Conservation (phyloP, 2,888 invertebrate genomes). For the Dastarcus helophoroides region DNA sequence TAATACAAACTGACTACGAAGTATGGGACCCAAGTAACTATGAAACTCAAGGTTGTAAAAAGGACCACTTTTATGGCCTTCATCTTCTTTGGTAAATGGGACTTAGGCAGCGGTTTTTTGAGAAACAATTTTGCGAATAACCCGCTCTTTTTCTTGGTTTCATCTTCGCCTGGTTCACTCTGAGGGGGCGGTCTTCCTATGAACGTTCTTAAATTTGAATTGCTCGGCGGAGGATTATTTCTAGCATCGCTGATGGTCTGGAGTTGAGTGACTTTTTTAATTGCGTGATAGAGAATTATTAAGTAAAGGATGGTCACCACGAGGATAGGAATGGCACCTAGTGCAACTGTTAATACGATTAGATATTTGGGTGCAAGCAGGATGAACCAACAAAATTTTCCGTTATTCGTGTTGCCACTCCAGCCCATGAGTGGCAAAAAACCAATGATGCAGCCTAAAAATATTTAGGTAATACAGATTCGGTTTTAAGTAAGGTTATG, state of each 20-base stretch:
- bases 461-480: slow-evolving; percentile 3
- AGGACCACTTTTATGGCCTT: slow-evolving; percentile 51
- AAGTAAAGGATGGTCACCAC: slow-evolving; percentile 42
- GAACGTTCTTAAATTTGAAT: slow-evolving; percentile 16
- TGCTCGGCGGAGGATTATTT: not conserved
- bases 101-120: slow-evolving; percentile 15
- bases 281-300: slow-evolving; percentile 46
- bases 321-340: slow-evolving; percentile 44
- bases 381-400: slow-evolving; percentile 47
- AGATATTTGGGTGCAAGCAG: slow-evolving; percentile 43
- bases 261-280: slow-evolving; percentile 32
- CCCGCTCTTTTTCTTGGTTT: slow-evolving; percentile 14
- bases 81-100: slow-evolving; percentile 41
- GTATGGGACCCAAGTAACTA: slow-evolving; percentile 52
- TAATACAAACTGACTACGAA: slow-evolving; percentile 46
- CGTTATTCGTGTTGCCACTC: slow-evolving; percentile 41
- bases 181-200: slow-evolving; percentile 18
- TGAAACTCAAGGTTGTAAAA: slow-evolving; percentile 48
- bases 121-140: slow-evolving; percentile 19
- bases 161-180: slow-evolving; percentile 23
- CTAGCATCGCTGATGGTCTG: slow-evolving; percentile 17
- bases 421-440: slow-evolving; percentile 51
- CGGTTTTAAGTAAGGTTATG: slow-evolving; percentile 12
- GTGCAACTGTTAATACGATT: slow-evolving; percentile 42
- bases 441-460: slow-evolving; percentile 45